Conservation (phyloP, 2,888 invertebrate species). For the Ypsolopha sequella region DNA sequence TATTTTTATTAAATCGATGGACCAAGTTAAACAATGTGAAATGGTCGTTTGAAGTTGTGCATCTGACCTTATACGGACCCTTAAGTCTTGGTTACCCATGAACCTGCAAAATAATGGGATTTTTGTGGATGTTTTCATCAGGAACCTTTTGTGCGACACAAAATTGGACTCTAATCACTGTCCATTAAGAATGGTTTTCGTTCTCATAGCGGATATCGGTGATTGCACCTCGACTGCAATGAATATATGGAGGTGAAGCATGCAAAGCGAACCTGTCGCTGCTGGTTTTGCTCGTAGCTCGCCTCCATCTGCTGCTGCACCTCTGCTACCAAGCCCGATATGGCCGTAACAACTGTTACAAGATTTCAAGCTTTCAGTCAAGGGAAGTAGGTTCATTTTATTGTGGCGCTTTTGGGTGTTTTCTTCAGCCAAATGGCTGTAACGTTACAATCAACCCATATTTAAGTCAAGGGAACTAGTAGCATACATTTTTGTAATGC, state of each 20-base stretch:
- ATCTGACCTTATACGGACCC: too few species aligned
- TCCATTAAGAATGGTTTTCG: too few species aligned
- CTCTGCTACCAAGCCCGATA: slow-evolving; percentile 84
- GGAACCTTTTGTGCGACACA: too few species aligned
- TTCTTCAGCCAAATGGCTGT: neutral
- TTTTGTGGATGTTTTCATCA: too few species aligned
- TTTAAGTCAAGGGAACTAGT: slow-evolving; percentile 9
- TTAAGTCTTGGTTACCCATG: too few species aligned
- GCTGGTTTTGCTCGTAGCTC: slow-evolving; percentile 59
- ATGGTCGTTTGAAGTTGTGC: too few species aligned
- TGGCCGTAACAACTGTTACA: slow-evolving; percentile 80
- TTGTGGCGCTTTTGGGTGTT: neutral
- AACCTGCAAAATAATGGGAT: too few species aligned
- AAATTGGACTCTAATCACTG: too few species aligned
- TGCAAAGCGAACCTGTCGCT: slow-evolving; percentile 49
- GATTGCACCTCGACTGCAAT: neutral
- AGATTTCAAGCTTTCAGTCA: neutral
- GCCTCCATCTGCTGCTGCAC: slow-evolving; percentile 81
- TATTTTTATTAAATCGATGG: too few species aligned
- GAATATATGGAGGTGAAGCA: neutral
- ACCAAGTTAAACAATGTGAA: too few species aligned
- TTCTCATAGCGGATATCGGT: too few species aligned
- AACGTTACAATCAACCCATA: slow-evolving; percentile 4
- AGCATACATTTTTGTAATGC: too few species aligned
- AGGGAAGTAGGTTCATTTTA: neutral